These are phyloP conservation scores for Phyllotreta striolata DNA, from an alignment of 2,888 invertebrate genomes.

Conservation along the genomic window DNA sequence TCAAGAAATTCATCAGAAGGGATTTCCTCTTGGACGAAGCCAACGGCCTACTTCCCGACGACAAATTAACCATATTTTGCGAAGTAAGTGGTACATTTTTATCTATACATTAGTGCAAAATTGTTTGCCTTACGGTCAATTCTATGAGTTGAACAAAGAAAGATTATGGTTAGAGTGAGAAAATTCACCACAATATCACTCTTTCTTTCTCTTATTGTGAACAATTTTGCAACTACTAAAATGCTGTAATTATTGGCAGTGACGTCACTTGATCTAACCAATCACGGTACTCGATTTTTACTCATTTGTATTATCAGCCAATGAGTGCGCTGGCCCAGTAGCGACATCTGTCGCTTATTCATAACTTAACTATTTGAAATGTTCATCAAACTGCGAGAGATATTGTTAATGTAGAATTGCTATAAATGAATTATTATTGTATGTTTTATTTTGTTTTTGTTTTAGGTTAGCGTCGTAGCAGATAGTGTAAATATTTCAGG, in stretches of 20 bases:
- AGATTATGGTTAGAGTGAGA: too few species aligned
- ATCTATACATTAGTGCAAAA: slow-evolving; percentile 13
- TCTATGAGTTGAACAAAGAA: too few species aligned
- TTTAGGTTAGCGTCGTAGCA: slow-evolving; percentile 91
- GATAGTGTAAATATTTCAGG: slow-evolving; percentile 99
- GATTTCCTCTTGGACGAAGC: slow-evolving; percentile 99
- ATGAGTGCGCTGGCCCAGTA: too few species aligned
- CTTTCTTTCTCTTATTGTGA: too few species aligned
- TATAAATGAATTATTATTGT: slow-evolving; percentile 1
- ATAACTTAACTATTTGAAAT: slow-evolving; percentile 4
- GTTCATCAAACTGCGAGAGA: too few species aligned
- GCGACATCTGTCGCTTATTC: neutral
- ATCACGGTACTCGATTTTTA: too few species aligned
- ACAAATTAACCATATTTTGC: slow-evolving; percentile 99
- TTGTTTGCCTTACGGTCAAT: too few species aligned
- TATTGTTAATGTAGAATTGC: neutral
- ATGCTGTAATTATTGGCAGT: too few species aligned
- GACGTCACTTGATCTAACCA: too few species aligned
- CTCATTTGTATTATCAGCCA: too few species aligned
- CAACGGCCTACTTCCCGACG: slow-evolving; percentile 97
- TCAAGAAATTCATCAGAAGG: slow-evolving; percentile 99
- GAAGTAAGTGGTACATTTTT: slow-evolving; percentile 72
- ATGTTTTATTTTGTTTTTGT: slow-evolving; percentile 37
- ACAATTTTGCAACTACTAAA: too few species aligned
- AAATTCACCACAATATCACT: too few species aligned